These are phyloP conservation scores for Actinemys pallida DNA, from an alignment of 2,113 vertebrate genomes.

Conservation along the genomic window DNA sequence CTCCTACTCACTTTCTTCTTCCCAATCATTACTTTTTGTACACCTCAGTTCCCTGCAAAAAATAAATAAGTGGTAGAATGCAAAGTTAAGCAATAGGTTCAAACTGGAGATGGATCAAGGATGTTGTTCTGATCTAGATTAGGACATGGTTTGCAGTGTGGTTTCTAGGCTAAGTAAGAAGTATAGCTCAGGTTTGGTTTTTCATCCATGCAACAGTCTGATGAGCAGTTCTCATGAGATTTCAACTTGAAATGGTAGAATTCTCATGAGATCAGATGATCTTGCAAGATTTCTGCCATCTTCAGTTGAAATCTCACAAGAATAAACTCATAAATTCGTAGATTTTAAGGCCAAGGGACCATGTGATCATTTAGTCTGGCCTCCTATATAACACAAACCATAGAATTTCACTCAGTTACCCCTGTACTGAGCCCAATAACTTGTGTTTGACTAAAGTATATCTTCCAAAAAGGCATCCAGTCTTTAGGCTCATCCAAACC, in stretches of 20 bases:
- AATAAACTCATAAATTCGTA: background rate
- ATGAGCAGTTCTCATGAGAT: background rate
- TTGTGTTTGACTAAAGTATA: background rate
- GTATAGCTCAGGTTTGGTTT: background rate
- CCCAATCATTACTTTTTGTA: background rate
- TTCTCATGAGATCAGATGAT: background rate
- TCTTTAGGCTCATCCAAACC: background rate
- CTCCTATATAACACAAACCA: background rate
- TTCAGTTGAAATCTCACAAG: background rate
- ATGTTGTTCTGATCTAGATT: background rate
- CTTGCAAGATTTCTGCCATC: background rate
- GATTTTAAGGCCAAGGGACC: background rate
- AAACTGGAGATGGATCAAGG: background rate
- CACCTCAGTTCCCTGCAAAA: background rate
- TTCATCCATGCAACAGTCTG: background rate
- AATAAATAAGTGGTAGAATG: background rate
- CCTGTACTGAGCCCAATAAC: background rate
- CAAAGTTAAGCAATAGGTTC: background rate
- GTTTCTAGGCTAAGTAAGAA: background rate
- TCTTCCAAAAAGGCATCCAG: accelerated
- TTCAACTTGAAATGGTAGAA: background rate
- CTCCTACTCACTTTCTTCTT: background rate
- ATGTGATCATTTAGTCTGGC: background rate
- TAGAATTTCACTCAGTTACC: background rate
- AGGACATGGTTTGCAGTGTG: background rate